These are phyloP conservation scores for Achroia grisella DNA, from an alignment of 1,140 invertebrate species.

Conservation along the genomic window DNA sequence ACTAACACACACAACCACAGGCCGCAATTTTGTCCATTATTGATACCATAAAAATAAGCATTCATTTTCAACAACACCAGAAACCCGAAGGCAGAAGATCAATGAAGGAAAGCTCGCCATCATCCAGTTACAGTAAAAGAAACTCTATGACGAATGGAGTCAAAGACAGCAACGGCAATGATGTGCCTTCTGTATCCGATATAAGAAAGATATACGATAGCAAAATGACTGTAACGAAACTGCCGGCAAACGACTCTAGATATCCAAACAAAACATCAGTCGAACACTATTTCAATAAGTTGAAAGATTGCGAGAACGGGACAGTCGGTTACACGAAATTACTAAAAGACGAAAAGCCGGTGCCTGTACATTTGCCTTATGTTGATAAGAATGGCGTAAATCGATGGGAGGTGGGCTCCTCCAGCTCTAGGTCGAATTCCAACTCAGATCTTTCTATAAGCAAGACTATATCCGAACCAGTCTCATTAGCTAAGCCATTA, in stretches of 20 bases:
- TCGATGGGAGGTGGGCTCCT: conserved; percentile 54
- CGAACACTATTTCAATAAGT: conserved; percentile 59
- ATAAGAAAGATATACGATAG: conserved; percentile 72
- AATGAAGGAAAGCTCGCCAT: conserved; percentile 54
- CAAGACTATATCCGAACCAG: conserved; percentile 64
- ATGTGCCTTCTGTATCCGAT: conserved; percentile 72
- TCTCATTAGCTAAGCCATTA: conserved; percentile 46
- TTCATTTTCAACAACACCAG: conserved; percentile 55
- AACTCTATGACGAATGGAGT: conserved; percentile 53
- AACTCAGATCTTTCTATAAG: conserved; percentile 63
- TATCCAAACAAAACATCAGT: conserved; percentile 39
- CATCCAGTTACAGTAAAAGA: conserved; percentile 46
- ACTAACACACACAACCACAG: conserved; percentile 43
- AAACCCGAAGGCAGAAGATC: conserved; percentile 54
- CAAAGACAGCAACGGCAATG: conserved; percentile 74
- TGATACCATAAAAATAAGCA: conserved; percentile 26
- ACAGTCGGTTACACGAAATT: conserved; percentile 44
- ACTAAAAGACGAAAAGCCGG: conserved; percentile 56
- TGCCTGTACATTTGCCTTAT: conserved; percentile 61
- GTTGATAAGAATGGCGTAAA: conserved; percentile 52
- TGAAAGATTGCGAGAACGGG: conserved; percentile 63
- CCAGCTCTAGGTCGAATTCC: conserved; percentile 51
- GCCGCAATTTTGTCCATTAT: conserved; percentile 17
- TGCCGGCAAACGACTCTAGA: conserved; percentile 53
- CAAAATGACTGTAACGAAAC: conserved; percentile 69